Evolutionary conservation across 2,888 invertebrate genomes (phyloP), one percentile per base, ranked within the genome.

Genomic region (Orthonevra nobilis): DNA sequence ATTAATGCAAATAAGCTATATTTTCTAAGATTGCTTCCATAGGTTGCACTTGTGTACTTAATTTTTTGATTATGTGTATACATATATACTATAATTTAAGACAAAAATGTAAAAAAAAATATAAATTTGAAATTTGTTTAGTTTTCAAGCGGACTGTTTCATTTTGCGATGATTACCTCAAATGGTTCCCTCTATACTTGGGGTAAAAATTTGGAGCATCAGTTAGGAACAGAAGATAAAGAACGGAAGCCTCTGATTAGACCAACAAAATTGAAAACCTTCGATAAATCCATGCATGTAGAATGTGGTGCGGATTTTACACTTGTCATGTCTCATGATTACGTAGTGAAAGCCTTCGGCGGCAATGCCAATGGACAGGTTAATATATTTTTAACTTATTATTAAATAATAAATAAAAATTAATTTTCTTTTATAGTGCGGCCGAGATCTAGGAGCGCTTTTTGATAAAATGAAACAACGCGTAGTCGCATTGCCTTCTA

Each of bases 121-220:
- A 1, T 26, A 19, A 9, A 28, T 36, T 17, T 19, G 68, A 28
- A 0, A 14, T 48, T 2, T 50, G 56, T 44, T 7, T 17, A 88
- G 90, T 86, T 93, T 75, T 90, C 94, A 36, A 93, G 94, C 66
- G 97, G 97, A 0, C 94, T 95, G 88, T 94, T 96, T 85, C 97
- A 97, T 87, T 94, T 94, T 32, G 93, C 93, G 34, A 88, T 96
- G 52, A 86, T 96, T 48, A 93, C 94, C 36, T 92, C 92, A 56
- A 91, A 91, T 54, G 95, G 95, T 3, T 91, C 92, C 4, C 87
- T 96, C 1, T 96, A 94, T 83, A 91, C 93, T 0, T 97, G 97
- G 96, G 97, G 97, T 1, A 92, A 95, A 79, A 97, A 96, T 88
- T 91, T 96, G 77, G 97, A 97, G 85, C 96, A 97, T 28, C 97